These are phyloP conservation scores for Cristatella mucedo DNA, from an alignment of 2,888 invertebrate genomes.

Conservation along the genomic window DNA sequence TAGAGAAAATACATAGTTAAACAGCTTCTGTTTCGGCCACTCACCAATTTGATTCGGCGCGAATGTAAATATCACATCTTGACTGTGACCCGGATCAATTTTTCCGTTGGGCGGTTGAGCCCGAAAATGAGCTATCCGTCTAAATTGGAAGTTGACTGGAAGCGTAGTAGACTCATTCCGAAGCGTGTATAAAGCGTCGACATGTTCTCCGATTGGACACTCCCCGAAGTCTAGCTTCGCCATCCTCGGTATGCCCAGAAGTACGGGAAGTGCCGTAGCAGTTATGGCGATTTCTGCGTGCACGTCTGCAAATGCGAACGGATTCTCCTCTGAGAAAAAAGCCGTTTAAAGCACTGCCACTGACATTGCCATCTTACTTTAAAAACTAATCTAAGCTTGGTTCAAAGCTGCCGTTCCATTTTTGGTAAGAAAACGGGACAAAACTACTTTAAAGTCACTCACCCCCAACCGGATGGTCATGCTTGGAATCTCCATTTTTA, in stretches of 20 bases:
- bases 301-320: too few species aligned
- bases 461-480: too few species aligned
- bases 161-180: slow-evolving; percentile 28
- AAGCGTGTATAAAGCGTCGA: slow-evolving; percentile 26
- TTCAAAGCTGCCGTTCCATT: too few species aligned
- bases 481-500: too few species aligned
- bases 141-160: slow-evolving; percentile 30
- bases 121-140: slow-evolving; percentile 33
- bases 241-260: slow-evolving; percentile 24
- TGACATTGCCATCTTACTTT: too few species aligned
- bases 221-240: slow-evolving; percentile 32
- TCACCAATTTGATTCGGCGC: slow-evolving; percentile 35
- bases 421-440: too few species aligned
- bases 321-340: too few species aligned
- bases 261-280: slow-evolving; percentile 36
- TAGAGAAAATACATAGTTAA: background rate
- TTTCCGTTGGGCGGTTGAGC: slow-evolving; percentile 28
- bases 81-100: slow-evolving; percentile 25
- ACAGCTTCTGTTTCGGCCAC: slow-evolving; percentile 10
- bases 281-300: slow-evolving; percentile 27
- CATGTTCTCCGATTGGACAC: slow-evolving; percentile 30
- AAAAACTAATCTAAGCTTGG: too few species aligned
- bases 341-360: too few species aligned
- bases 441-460: too few species aligned
- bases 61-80: slow-evolving; percentile 34